Base-by-base conservation (phyloP, 1,140 invertebrate species). In the Danaus plexippus region DNA sequence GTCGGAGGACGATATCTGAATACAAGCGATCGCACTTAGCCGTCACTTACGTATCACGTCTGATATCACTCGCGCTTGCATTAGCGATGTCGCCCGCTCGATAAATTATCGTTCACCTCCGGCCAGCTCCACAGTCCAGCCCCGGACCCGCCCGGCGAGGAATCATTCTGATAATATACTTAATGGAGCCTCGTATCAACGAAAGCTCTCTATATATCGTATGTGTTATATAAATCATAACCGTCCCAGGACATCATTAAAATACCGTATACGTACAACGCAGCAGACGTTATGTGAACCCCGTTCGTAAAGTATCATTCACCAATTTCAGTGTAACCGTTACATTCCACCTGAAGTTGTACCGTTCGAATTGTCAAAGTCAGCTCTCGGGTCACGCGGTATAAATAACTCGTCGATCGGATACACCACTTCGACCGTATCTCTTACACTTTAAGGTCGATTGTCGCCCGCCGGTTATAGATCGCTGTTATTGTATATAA, bases 11-110 rank as follows among this genome's bases (percentile, higher is more conserved):
- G 71, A 66, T 85, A 85, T 85, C 81, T 63, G 67, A 62, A 44
- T 80, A 85, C 82, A 85, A 82, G 82, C 76, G 80, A 83, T 83
- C 77, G 82, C 82, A 85, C 82, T 85, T 80, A 84, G 64, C 77
- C 75, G 72, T 79, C 79, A 77, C 71, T 62, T 60, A 73, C 71
- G 71, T 79, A 81, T 83, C 78, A 72, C 71, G 68, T 57, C 67
- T 72, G 73, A 73, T 85, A 85, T 85, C 81, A 77, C 68, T 81
- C 79, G 75, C 65, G 66, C 71, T 74, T 70, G 80, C 81, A 85
- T 85, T 85, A 85, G 81, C 71, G 59, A 61, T 74, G 81, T 84
- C 80, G 77, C 78, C 73, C 66, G 57, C 57, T 61, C 72, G 69
- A 80, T 85, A 83, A 85, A 80, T 85, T 79, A 84, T 71, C 67